Base-by-base conservation (phyloP, 1,140 invertebrate genomes). In the Apis florea region DNA sequence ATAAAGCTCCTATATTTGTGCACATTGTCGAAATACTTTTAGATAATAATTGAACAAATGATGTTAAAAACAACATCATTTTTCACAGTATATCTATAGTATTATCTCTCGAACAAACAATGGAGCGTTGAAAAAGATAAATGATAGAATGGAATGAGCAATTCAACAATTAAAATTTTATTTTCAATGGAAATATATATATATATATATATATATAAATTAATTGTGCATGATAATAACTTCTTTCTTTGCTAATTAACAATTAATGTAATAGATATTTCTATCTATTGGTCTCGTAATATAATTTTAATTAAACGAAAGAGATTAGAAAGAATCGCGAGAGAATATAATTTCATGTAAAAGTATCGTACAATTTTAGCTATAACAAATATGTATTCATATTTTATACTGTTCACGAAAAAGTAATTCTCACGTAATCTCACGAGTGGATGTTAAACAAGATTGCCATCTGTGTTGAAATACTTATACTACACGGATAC, bases 221-320 rank as follows among this genome's bases (percentile, higher is more conserved):
- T 40, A 63, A 31, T 63, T 19, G 15, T 19, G 6, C 9, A 40
- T 40, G 31, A 40, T 40, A 40, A 40, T 40, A 40, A 40, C 0
- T 40, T 11, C 4, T 19, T 1, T 5, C 21, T 67, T 67, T 5
- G 47, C n/a, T 2, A 19, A 12, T 67, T 49, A 67, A 49, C 47
- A 19, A 26, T 21, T 21, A 70, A 70, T 58, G 10, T 17, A 58
- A 70, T 2, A 71, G 26, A 15, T n/a, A 64, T 61, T 26, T 61
- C 13, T 15, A 61, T 11, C 70, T 19, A 19, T 12, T 9, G 11
- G 8, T 0, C 9, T 2, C 9, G 3, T 6, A 15, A 5, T n/a
- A 24, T 13, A 47, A 47, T 79, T 64, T 78, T 82, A 82, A 86
- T 86, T 82, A 82, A 70, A 54, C n/a, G 19, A 59, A 54, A n/a